phyloP scores from a whole-genome alignment of 2,888 invertebrate genomes.

The Herminia tarsipennalis region DNA sequence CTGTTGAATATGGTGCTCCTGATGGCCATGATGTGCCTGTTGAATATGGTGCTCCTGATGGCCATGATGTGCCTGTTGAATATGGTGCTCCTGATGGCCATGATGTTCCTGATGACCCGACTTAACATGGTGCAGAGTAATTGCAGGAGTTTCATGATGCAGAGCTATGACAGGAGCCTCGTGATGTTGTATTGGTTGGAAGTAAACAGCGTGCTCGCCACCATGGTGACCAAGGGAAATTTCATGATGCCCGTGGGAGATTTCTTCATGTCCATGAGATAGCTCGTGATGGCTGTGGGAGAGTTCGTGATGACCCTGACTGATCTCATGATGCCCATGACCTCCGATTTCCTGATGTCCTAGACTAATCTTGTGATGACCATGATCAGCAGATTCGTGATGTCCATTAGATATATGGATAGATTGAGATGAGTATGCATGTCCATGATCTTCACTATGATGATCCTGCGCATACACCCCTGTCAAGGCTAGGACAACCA shows the following conservation, averaged over 20 bases:
- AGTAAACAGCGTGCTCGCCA: slow-evolving; percentile 30
- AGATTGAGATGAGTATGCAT: slow-evolving; percentile 53
- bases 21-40: slow-evolving; percentile 15
- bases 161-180: slow-evolving; percentile 25
- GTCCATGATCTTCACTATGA: slow-evolving; percentile 36
- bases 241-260: slow-evolving; percentile 1
- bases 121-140: too few relatives aligned
- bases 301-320: slow-evolving; percentile 1
- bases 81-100: neutral
- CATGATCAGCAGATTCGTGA: slow-evolving; percentile 6
- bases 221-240: slow-evolving; percentile 15
- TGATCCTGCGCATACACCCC: slow-evolving; percentile 53
- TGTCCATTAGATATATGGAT: slow-evolving; percentile 39
- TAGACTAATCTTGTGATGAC: neutral
- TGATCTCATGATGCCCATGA: neutral
- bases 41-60: neutral
- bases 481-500: slow-evolving; percentile 40
- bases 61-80: neutral
- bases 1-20: slow-evolving; percentile 16
- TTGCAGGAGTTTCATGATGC: slow-evolving; percentile 28
- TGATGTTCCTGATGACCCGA: neutral
- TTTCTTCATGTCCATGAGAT: slow-evolving; percentile 1
- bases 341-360: neutral
- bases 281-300: slow-evolving; percentile 4
- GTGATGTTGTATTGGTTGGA: slow-evolving; percentile 36